A percentile compares a stretch with the other conserved stretches of the same genome.
These are phyloP conservation scores for Zaprionus camerounensis DNA, from an alignment of 1,140 invertebrate genomes.

Conservation along the genomic window DNA sequence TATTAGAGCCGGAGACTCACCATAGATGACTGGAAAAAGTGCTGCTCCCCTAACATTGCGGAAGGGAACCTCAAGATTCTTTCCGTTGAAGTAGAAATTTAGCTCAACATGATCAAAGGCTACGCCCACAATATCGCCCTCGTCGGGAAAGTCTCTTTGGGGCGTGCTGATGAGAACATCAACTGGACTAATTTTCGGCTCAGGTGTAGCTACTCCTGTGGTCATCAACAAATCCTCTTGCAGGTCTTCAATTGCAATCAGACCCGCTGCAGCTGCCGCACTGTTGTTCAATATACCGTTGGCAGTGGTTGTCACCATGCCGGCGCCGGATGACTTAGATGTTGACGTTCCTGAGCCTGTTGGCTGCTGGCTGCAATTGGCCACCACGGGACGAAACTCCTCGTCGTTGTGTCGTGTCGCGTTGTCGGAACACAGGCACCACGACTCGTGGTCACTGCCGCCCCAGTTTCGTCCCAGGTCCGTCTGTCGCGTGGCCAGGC, in stretches of 20 bases:
- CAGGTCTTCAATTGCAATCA: slow-evolving; percentile 83
- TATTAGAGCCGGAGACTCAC: slow-evolving; percentile 86
- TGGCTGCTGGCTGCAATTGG: slow-evolving; percentile 60
- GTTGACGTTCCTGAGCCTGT: slow-evolving; percentile 31
- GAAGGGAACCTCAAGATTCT: slow-evolving; percentile 92
- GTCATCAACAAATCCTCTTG: slow-evolving; percentile 85
- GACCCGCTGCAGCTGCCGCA: slow-evolving; percentile 64
- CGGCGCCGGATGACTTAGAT: slow-evolving; percentile 28
- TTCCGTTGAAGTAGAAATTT: slow-evolving; percentile 98
- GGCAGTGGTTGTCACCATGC: slow-evolving; percentile 42
- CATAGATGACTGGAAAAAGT: slow-evolving; percentile 96
- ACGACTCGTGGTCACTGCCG: slow-evolving; percentile 94
- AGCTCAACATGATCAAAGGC: slow-evolving; percentile 98
- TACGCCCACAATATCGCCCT: slow-evolving; percentile 97
- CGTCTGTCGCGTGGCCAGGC: slow-evolving; percentile 94
- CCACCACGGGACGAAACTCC: slow-evolving; percentile 89
- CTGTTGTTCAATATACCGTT: slow-evolving; percentile 85
- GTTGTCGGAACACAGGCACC: slow-evolving; percentile 96
- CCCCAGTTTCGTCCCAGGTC: slow-evolving; percentile 93
- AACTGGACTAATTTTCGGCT: slow-evolving; percentile 19
- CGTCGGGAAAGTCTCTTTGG: slow-evolving; percentile 88
- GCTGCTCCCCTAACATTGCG: slow-evolving; percentile 95
- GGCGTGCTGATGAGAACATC: slow-evolving; percentile 43
- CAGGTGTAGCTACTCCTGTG: slow-evolving; percentile 71
- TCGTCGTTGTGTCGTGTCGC: slow-evolving; percentile 93